Evolutionary conservation across 2,888 invertebrate genomes (phyloP).

Genomic region (Resseliella maxima): DNA sequence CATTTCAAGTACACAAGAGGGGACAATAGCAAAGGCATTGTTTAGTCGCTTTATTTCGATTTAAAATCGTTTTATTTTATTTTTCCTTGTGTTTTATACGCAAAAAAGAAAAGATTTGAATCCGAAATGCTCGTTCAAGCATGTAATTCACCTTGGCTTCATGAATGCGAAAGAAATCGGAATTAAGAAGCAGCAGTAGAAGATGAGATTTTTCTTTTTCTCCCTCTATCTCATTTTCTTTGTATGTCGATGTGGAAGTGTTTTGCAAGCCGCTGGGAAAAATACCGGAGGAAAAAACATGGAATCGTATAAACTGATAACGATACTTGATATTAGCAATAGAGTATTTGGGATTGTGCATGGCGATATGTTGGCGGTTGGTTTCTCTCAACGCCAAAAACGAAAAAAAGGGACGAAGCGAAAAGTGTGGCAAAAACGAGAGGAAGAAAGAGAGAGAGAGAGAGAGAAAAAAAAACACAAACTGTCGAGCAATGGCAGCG

Average conservation of each 20-base stretch:
- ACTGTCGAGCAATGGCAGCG: background rate
- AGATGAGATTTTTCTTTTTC: background rate
- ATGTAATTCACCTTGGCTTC: conserved; percentile 61
- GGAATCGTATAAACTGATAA: conserved; percentile 27
- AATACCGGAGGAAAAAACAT: background rate
- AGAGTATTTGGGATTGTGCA: background rate
- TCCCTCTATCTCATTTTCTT: no score
- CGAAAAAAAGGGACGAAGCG: background rate
- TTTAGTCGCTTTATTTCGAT: background rate
- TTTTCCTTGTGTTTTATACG: background rate
- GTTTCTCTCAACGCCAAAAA: background rate
- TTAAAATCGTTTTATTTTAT: conserved; percentile 43
- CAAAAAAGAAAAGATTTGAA: background rate
- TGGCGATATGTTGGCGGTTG: conserved; percentile 39
- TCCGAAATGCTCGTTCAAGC: conserved; percentile 59
- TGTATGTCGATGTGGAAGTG: background rate
- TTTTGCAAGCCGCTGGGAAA: background rate
- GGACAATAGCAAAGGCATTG: background rate
- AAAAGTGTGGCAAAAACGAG: background rate
- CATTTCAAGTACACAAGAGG: no score
- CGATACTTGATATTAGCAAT: conserved; percentile 53
- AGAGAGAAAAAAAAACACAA: background rate
- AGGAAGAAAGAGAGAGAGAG: background rate
- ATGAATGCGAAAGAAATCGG: conserved; percentile 60
- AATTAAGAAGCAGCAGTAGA: conserved; percentile 4